Evolutionary conservation across 1,140 invertebrate genomes (phyloP).

Genomic region (Eupristina koningsbergeri): DNA sequence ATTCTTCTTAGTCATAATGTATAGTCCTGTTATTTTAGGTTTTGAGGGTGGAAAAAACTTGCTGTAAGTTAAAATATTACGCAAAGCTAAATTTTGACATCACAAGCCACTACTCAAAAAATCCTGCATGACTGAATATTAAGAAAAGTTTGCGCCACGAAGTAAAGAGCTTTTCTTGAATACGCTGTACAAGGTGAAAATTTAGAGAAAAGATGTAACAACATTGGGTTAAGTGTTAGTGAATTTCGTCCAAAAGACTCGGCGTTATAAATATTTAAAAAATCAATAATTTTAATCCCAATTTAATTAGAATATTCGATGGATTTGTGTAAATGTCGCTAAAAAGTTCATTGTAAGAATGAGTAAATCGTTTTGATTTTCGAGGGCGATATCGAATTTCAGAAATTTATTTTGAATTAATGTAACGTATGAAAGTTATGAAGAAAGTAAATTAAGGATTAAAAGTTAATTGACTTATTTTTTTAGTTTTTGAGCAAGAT

Average conservation of each 20-base stretch:
- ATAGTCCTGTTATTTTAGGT: neutral
- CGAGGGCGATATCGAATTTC: too few species aligned
- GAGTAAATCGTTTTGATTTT: too few species aligned
- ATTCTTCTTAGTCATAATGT: conserved; percentile 12
- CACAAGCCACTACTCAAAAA: neutral
- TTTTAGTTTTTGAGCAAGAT: neutral
- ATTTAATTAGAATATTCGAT: neutral
- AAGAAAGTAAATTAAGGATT: neutral
- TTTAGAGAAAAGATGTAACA: neutral
- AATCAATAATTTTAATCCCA: neutral
- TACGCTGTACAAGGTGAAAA: neutral
- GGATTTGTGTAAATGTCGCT: neutral
- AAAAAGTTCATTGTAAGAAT: neutral
- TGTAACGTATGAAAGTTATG: too few species aligned
- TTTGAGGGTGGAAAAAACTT: neutral
- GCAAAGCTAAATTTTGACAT: neutral
- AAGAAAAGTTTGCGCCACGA: neutral
- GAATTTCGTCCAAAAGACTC: neutral
- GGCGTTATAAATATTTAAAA: neutral
- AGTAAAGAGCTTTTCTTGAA: neutral
- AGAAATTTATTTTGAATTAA: too few species aligned
- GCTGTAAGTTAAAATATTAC: conserved; percentile 9
- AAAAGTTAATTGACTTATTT: neutral
- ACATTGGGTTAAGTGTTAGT: neutral
- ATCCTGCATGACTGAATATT: conserved; percentile 3